phyloP scores from a whole-genome alignment of 2,113 vertebrate species.

The Syrrhaptes paradoxus region DNA sequence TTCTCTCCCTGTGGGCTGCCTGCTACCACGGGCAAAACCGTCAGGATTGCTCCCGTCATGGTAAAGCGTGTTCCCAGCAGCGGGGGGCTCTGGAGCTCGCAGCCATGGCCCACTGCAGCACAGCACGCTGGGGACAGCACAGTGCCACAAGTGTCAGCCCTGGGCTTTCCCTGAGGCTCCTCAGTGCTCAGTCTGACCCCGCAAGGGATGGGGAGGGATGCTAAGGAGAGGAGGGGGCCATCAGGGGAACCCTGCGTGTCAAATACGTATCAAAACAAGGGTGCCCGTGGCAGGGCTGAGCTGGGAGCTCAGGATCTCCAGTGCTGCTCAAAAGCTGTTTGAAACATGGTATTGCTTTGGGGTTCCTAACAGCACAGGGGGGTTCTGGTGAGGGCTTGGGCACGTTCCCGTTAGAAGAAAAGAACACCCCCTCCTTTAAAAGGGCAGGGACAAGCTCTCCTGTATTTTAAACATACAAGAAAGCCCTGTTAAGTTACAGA shows the following conservation, averaged over 20 bases:
- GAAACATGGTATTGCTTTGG: background rate
- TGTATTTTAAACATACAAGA: background rate
- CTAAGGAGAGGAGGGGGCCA: background rate
- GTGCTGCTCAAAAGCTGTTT: background rate
- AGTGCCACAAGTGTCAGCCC: background rate
- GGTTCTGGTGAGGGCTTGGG: background rate
- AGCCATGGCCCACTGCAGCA: background rate
- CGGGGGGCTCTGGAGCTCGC: background rate
- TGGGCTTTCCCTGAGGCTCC: background rate
- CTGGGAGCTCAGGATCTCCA: background rate
- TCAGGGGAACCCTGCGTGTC: background rate
- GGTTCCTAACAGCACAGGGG: background rate
- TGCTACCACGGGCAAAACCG: background rate
- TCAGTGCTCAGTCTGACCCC: background rate
- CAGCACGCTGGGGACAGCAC: background rate
- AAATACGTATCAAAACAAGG: accelerated
- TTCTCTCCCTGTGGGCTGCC: constrained; percentile 3
- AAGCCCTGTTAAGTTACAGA: background rate
- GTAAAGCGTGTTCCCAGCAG: background rate
- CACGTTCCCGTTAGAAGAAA: background rate
- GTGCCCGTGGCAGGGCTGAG: background rate
- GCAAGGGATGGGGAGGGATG: background rate
- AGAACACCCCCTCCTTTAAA: background rate
- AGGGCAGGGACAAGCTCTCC: background rate
- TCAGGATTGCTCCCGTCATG: background rate